Base-by-base conservation (phyloP, 2,797 vertebrate species). In the Epinephelus malabaricus region DNA sequence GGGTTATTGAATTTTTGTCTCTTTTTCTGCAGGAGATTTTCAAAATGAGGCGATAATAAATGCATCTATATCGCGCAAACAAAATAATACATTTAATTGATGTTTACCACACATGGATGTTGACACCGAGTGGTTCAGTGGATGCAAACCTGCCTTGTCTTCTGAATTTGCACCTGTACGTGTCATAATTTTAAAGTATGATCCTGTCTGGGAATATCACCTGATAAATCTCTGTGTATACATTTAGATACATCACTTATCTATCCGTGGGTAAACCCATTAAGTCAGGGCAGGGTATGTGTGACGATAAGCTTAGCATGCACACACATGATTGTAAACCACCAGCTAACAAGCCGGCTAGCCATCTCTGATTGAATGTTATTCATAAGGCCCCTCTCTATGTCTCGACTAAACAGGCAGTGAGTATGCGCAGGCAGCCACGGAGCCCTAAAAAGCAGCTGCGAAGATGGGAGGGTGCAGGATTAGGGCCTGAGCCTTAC, bases 381-480 rank as follows among this genome's bases (percentile, higher is more conserved):
- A 89, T 86, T 92, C 83, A 91, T 83, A 87, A 86, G 84, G 76
- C 80, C 69, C 69, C 58, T 81, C 80, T 82, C 79, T 82, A 79
- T 82, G 78, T 80, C 79, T 46, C 18, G 21, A 75, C 85, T 89
- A 86, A 91, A 87, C 80, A 86, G 85, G 86, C 87, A 80, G 81
- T 3, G 68, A 82, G 66, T 82, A 86, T 90, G 84, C 82, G 72
- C 86, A 89, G 85, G 76, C 85, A 67, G 81, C 84, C 81, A 74
- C 19, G 55, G 73, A 91, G 89, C 90, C 89, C 89, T 84, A 87
- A 93, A 92, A 93, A 92, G 89, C 94, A 95, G 94, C 94, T 95
- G 95, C 86, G 72, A 85, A 84, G 90, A 92, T 77, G 83, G 91
- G 92, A 92, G 93, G 92, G 92, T 94, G 92, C 79, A 83, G 93